Conservation (phyloP, 2,888 invertebrate species). For the Epirrita christyi region DNA sequence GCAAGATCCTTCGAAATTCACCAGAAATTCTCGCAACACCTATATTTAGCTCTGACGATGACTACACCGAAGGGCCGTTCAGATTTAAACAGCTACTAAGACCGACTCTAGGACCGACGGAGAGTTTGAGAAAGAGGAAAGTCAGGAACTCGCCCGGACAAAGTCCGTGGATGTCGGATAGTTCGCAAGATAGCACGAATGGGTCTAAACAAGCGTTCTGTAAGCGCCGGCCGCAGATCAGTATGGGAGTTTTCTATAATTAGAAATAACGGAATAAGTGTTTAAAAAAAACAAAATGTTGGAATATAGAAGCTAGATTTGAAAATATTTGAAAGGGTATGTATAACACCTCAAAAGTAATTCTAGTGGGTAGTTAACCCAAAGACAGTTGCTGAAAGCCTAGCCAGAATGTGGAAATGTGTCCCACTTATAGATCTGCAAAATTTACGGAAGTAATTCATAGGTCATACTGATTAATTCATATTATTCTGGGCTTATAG, state of each 20-base stretch:
- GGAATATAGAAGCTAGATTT: not conserved
- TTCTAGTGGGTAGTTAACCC: too few relatives aligned
- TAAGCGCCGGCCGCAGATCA: slow-evolving; percentile 78
- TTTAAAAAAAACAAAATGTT: too few relatives aligned
- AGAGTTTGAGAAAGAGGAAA: slow-evolving; percentile 87
- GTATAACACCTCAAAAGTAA: too few relatives aligned
- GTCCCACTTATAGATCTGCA: too few relatives aligned
- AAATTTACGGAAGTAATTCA: too few relatives aligned
- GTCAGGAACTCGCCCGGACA: slow-evolving; percentile 75
- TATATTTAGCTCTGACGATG: slow-evolving; percentile 76
- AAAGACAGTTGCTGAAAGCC: too few relatives aligned
- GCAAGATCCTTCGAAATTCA: slow-evolving; percentile 77
- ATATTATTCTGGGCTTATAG: too few relatives aligned
- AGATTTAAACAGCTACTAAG: slow-evolving; percentile 87
- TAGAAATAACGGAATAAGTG: slow-evolving; percentile 40
- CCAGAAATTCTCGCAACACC: slow-evolving; percentile 79
- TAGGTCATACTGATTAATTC: too few relatives aligned
- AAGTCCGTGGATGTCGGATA: slow-evolving; percentile 79
- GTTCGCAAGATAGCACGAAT: slow-evolving; percentile 75
- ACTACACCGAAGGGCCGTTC: slow-evolving; percentile 87
- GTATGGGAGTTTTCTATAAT: slow-evolving; percentile 79
- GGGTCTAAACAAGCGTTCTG: slow-evolving; percentile 67
- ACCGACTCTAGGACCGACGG: slow-evolving; percentile 88
- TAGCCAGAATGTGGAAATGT: too few relatives aligned
- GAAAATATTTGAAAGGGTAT: not conserved